These are phyloP conservation scores for Zaprionus vittiger DNA, from an alignment of 1,140 invertebrate species.

Conservation along the genomic window DNA sequence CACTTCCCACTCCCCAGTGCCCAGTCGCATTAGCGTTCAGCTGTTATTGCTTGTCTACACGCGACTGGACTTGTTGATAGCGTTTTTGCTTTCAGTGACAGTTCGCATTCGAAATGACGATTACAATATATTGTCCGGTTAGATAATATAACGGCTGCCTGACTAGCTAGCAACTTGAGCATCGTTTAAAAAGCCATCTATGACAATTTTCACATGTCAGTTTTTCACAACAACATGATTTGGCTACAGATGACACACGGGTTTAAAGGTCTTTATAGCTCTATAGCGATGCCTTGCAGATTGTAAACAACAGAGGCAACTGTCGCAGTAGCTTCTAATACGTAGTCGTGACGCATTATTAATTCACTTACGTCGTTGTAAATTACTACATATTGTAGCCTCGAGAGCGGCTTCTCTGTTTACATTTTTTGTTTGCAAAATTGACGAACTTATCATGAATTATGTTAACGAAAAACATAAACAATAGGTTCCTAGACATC, in stretches of 20 bases:
- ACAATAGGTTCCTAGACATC: not conserved
- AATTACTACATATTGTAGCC: not conserved
- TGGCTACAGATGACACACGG: not conserved
- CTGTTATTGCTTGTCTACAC: constrained; percentile 11
- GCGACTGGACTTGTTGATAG: constrained; percentile 24
- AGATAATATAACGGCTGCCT: constrained; percentile 9
- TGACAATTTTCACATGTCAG: not conserved
- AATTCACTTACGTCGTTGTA: constrained; percentile 1
- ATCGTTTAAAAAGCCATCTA: constrained; percentile 8
- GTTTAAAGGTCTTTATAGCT: too few species aligned
- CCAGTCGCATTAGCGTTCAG: not conserved
- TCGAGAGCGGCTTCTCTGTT: not conserved
- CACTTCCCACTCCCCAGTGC: not conserved
- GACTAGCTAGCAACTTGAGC: not conserved
- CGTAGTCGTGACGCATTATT: not conserved
- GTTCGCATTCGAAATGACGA: constrained; percentile 33
- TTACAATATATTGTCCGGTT: constrained; percentile 12
- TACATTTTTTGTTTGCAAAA: constrained; percentile 1
- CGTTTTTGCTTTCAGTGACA: constrained; percentile 16
- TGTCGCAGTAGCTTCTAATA: not conserved
- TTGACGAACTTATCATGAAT: not conserved
- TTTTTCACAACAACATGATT: not conserved
- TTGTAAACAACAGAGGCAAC: not conserved
- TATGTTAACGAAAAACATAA: not conserved
- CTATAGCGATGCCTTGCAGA: not conserved